A percentile compares a stretch with the other conserved stretches of the same genome.
Evolutionary conservation across 2,113 vertebrate genomes (phyloP).

Genomic region (Nerophis lumbriciformis): DNA sequence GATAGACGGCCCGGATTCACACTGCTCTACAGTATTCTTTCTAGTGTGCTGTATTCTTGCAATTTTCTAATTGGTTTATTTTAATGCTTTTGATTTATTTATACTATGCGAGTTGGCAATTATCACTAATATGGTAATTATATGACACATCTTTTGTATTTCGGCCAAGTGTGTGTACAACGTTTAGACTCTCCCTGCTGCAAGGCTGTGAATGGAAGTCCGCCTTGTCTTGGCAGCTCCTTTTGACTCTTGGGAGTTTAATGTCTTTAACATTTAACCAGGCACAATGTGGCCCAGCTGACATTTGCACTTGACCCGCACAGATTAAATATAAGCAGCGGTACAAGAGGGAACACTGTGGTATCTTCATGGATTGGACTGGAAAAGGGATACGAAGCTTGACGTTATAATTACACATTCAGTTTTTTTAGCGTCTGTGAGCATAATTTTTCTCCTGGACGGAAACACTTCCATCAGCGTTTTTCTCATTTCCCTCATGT

Average conservation of each 20-base stretch:
- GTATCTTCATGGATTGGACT: conserved; percentile 11
- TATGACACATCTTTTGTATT: too few species aligned
- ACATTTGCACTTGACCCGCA: conserved; percentile 42
- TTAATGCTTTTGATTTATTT: too few species aligned
- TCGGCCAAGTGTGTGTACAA: conserved; percentile 3
- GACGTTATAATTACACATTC: too few species aligned
- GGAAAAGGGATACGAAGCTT: background rate
- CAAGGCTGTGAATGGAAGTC: conserved; percentile 31
- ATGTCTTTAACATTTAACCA: conserved; percentile 37
- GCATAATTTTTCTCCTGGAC: conserved; percentile 34
- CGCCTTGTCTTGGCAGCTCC: conserved; percentile 34
- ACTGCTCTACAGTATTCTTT: too few species aligned
- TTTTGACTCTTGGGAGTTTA: conserved; percentile 37
- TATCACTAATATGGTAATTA: too few species aligned
- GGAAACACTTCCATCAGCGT: conserved; percentile 45
- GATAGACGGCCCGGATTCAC: too few species aligned
- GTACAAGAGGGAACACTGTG: conserved; percentile 4
- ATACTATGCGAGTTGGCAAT: too few species aligned
- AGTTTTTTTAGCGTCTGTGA: conserved; percentile 15
- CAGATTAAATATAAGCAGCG: conserved; percentile 26
- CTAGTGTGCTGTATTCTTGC: too few species aligned
- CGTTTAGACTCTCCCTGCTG: conserved; percentile 7
- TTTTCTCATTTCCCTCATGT: conserved; percentile 41
- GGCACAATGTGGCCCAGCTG: conserved; percentile 16
- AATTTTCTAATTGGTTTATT: too few species aligned